phyloP scores from a whole-genome alignment of 2,888 invertebrate species.

The Noctua janthina region DNA sequence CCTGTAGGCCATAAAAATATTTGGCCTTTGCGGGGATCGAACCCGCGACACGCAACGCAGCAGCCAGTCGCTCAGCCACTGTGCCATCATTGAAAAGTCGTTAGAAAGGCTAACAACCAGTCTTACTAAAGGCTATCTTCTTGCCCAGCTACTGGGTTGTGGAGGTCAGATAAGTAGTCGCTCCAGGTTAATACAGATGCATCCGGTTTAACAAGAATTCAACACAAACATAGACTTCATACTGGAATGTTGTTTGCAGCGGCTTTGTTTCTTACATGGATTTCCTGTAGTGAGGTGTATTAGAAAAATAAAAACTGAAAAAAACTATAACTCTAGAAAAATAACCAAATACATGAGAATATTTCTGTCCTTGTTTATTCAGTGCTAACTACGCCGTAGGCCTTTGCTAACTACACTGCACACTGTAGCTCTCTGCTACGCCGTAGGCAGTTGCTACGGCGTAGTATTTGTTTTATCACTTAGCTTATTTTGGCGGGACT shows the following conservation, averaged over 20 bases:
- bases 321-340: not conserved
- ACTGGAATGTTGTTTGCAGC: not conserved
- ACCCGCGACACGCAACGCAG: not conserved
- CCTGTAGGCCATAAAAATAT: not conserved
- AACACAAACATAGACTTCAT: not conserved
- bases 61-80: not conserved
- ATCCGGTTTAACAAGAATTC: not conserved
- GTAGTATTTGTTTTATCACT: not conserved
- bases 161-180: not conserved
- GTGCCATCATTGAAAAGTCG: not conserved
- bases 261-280: not conserved
- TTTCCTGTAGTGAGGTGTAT: not conserved
- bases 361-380: not conserved
- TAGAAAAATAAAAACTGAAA: not conserved
- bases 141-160: not conserved
- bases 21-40: not conserved
- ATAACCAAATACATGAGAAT: not conserved
- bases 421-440: slow-evolving; percentile 5
- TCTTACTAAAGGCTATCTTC: not conserved
- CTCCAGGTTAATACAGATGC: not conserved
- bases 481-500: not conserved
- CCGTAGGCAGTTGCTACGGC: slow-evolving; percentile 9
- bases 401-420: not conserved
- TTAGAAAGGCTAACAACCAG: not conserved
- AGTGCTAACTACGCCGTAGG: slow-evolving; percentile 3